A percentile compares a stretch with the other conserved stretches of the same genome.
These are phyloP conservation scores for Stichopus chloronotus DNA, from an alignment of 35 echinoderm and acorn worm genomes.

Conservation along the genomic window DNA sequence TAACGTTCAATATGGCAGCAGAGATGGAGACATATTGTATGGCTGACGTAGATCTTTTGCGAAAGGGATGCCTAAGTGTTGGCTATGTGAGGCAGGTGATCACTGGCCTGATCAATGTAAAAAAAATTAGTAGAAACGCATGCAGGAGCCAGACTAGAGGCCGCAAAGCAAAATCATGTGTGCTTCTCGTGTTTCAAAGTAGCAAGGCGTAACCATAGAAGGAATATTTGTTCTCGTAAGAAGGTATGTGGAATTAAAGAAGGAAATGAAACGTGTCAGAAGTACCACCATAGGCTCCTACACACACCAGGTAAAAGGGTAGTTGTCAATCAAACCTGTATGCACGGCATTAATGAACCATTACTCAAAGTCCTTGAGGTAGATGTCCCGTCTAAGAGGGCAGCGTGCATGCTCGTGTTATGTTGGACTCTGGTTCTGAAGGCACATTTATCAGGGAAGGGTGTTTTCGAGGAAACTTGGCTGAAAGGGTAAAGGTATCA, in stretches of 20 bases:
- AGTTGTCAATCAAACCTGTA: background rate
- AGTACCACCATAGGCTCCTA: conserved; percentile 31
- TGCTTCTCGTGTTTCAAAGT: conserved; percentile 60
- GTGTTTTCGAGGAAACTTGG: conserved; percentile 1
- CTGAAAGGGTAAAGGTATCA: conserved; percentile 37
- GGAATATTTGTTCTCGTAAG: conserved; percentile 33
- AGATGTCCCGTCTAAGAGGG: conserved; percentile 1
- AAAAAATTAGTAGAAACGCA: background rate
- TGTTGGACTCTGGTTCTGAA: conserved; percentile 56
- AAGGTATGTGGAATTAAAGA: conserved; percentile 36
- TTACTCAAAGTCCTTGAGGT: conserved; percentile 52
- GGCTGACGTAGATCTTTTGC: too few relatives aligned
- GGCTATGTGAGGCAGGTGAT: too few relatives aligned
- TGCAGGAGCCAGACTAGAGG: background rate
- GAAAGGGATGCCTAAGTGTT: too few relatives aligned
- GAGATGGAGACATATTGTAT: conserved; percentile 27
- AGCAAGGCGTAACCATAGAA: conserved; percentile 55
- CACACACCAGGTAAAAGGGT: background rate
- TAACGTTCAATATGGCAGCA: background rate
- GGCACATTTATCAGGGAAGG: background rate
- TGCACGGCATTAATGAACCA: conserved; percentile 7
- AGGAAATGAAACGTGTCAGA: conserved; percentile 9
- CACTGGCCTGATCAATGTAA: conserved; percentile 67
- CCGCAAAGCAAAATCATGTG: conserved; percentile 36
- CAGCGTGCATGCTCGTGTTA: background rate